Base-by-base conservation (phyloP, 2,113 vertebrate species). In the Clarias batrachus region DNA sequence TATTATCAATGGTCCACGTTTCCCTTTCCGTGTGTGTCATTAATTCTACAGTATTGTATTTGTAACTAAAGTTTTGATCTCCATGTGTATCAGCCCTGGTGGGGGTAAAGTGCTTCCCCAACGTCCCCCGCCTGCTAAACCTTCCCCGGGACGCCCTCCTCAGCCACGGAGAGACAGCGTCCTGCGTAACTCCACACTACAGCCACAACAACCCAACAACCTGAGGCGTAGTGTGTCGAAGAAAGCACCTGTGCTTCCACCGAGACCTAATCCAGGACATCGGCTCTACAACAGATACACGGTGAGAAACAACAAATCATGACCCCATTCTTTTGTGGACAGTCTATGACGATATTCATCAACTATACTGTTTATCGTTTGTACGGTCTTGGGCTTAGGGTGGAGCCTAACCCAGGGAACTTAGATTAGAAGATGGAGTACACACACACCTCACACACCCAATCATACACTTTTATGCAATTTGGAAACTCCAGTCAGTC, bases 211-310 rank as follows among this genome's bases (percentile, higher is more conserved):
- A 14, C 94, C 93, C 89, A 17, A 93, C 59, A 83, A 16, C 89
- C 95, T 94, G 89, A 94, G 93, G 87, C 93, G 94, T 74, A 92
- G 92, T 80, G 86, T 94, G 89, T 93, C 91, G 37, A 96, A 85
- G 92, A 95, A 94, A 90, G 94, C 95, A 86, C 96, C 95, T 11
- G 93, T 95, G 52, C 95, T 98, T 86, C 98, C 98, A 86, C 97
- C 97, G 37, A 96, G 98, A 86, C 98, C 98, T 88, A 96, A 94
- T 83, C 97, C 96, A 0, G 98, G 98, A 88, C 98, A 99, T 90
- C 94, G 92, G 84, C 97, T 99, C 84, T 99, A 99, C 94, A 98
- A 94, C 91, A 97, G 96, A 89, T 99, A 99, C 90, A 95, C 93
- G 82, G 98, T 99, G 86, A 97, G 93, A 76, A 2, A 63, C 62